Base-by-base conservation (phyloP, 1,140 invertebrate species). In the Drosophila novamexicana region DNA sequence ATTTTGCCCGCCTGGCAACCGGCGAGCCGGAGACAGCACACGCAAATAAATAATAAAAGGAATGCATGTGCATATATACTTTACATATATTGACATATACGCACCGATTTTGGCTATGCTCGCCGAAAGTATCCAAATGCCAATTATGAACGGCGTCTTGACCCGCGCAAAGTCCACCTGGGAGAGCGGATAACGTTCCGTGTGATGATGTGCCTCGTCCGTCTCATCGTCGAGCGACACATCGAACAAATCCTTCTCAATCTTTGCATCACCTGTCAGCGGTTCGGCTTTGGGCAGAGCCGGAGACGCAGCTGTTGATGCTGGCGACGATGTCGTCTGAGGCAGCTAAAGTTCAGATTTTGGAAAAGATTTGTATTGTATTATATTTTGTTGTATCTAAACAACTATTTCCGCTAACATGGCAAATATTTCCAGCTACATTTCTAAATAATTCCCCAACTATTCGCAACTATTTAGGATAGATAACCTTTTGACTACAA, bases 61-160 rank as follows among this genome's bases (percentile, higher is more conserved):
- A 22, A 22, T 22, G 22, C 22, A 22, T 22, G 2, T 22, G 22
- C 18, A 12, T 10, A 36, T 14, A 52, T 14, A 36, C 1, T 16
- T 5, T 16, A 53, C n/a, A 47, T 18, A 47, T 56, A 9, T 22
- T 18, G 18, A 18, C 18, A 22, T 22, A 39, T 63, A 94, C 96
- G 96, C 92, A 98, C 98, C 97, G 89, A 98, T 98, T 95, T 98
- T 99, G 3, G 97, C 97, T 79, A 98, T 93, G 91, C 97, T 98
- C 18, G 97, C 97, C 80, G 97, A 97, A 79, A 99, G 96, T 81
- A 99, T 98, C 98, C 98, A 99, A 64, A 98, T 93, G 8, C 97
- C 97, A 71, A 99, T 98, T 74, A 98, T 95, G 92, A 98, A 98
- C 0, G 98, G 97, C 3, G 97, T 97, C 92, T 98, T 96, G 0